These are phyloP conservation scores for Scaptomyza pallida DNA, from an alignment of 1,140 invertebrate species.

Conservation along the genomic window DNA sequence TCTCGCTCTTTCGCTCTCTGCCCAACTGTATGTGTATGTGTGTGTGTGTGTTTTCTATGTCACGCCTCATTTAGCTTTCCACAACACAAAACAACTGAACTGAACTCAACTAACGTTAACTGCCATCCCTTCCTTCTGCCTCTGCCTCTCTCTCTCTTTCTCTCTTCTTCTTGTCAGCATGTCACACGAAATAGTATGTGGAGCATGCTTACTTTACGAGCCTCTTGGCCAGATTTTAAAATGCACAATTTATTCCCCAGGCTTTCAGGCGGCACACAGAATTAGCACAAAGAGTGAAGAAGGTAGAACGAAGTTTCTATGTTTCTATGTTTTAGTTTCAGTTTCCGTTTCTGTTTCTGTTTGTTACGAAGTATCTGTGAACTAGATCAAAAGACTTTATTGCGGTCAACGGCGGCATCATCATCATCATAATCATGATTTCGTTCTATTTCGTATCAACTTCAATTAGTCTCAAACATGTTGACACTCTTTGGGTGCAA, in stretches of 20 bases:
- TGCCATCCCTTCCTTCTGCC: neutral
- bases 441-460: conserved; percentile 42
- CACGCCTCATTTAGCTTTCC: conserved; percentile 80
- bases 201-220: conserved; percentile 30
- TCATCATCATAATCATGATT: conserved; percentile 24
- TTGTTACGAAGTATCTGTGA: conserved; percentile 30
- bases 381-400: conserved; percentile 65
- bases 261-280: neutral
- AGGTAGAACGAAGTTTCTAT: conserved; percentile 7
- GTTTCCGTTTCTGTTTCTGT: conserved; percentile 20
- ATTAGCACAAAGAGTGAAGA: conserved; percentile 15
- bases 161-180: conserved; percentile 23
- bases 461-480: conserved; percentile 47
- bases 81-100: conserved; percentile 35
- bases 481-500: conserved; percentile 21
- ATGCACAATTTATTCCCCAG: conserved; percentile 38
- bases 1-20: neutral
- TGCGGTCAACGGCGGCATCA: conserved; percentile 47
- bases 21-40: conserved; percentile 27
- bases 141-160: neutral
- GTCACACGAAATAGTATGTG: conserved; percentile 37
- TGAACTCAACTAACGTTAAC: conserved; percentile 3
- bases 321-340: neutral
- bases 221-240: conserved; percentile 46
- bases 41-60: conserved; percentile 59